These are phyloP conservation scores for Andrena trimmerana DNA, from an alignment of 2,888 invertebrate species.

Conservation along the genomic window DNA sequence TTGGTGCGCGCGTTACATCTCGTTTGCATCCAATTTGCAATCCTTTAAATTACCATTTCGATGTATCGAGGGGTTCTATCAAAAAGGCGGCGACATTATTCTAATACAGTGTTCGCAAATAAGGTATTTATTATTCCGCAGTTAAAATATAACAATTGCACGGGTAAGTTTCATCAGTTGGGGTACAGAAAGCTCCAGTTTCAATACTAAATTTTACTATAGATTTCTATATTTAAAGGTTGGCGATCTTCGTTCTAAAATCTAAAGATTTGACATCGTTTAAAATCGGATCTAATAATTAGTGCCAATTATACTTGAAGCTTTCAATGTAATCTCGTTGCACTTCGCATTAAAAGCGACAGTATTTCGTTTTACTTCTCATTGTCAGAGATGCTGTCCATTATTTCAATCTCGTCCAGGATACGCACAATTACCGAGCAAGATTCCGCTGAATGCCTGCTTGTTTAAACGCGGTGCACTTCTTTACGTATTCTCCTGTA, in stretches of 20 bases:
- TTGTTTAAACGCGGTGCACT: slow-evolving; percentile 19
- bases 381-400: neutral
- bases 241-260: neutral
- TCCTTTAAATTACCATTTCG: slow-evolving; percentile 32
- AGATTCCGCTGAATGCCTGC: slow-evolving; percentile 26
- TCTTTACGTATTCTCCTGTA: slow-evolving; percentile 27
- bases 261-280: neutral
- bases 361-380: slow-evolving; percentile 3
- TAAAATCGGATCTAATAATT: neutral
- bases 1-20: slow-evolving; percentile 22
- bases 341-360: neutral
- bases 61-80: neutral
- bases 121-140: too few relatives aligned
- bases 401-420: slow-evolving; percentile 26
- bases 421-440: slow-evolving; percentile 30
- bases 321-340: neutral
- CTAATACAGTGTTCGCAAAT: too few relatives aligned
- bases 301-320: neutral
- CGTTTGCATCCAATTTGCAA: slow-evolving; percentile 49
- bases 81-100: neutral
- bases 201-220: neutral
- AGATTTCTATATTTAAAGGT: neutral
- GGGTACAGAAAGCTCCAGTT: neutral
- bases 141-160: too few relatives aligned
- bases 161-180: too few relatives aligned